Base-by-base conservation (phyloP, 2,888 invertebrate genomes). In the Sphaeridia pumilis region DNA sequence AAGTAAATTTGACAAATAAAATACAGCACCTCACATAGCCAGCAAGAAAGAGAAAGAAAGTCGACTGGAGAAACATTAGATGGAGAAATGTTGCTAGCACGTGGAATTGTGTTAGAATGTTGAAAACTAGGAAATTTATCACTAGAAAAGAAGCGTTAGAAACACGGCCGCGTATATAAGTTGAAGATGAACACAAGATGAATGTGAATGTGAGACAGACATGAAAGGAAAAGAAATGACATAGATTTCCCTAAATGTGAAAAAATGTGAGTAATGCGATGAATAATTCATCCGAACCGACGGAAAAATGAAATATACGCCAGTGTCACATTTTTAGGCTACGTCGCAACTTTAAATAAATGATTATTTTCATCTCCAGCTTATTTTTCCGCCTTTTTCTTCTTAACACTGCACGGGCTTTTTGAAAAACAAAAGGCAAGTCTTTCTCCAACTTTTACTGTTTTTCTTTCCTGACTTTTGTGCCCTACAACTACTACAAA, bases 201-300 rank as follows among this genome's bases (percentile, higher is more conserved):
- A 52, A 52, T 52, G 52, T 27, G 52, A 52, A 46, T 52, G 46
- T 35, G 26, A 41, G 36, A 25, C 22, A 52, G 46, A 46, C 52
- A 52, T 41, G 52, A 52, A 52, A 52, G 52, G 46, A 52, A 46
- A 52, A 45, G 46, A 52, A 51, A 52, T 52, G 52, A 52, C 52
- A 52, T 36, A 45, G 52, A 52, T 52, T 52, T 52, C 52, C 52
- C 52, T 46, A 52, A 52, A 52, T 52, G 41, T 46, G 41, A 52
- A 52, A 52, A 52, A 52, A 52, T 46, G 25, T 36, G 52, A 52
- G 46, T 52, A 52, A 52, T 52, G 52, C 31, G 52, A 38, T 52
- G 52, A 52, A 52, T 52, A 52, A 52, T 52, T 52, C 52, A 52
- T 46, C 46, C 46, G 45, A 41, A 36, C 46, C 52, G 36, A 45